Evolutionary conservation across 1,140 invertebrate species (phyloP).

Genomic region (Hestina assimilis): DNA sequence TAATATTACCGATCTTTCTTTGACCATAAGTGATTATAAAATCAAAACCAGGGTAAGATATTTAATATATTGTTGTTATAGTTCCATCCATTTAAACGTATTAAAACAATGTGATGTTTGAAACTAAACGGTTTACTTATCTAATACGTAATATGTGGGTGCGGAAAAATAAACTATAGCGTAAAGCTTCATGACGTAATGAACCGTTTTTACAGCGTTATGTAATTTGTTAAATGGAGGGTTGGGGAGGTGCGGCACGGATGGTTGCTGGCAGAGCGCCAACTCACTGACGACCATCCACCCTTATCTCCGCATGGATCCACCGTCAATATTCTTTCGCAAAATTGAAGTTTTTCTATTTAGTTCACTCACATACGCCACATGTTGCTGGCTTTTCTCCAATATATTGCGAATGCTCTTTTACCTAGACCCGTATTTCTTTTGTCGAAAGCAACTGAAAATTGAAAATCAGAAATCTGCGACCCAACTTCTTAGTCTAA

Average conservation of each 20-base stretch:
- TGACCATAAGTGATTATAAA: too few species aligned
- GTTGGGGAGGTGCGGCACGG: constrained; percentile 25
- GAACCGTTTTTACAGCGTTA: constrained; percentile 33
- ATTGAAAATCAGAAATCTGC: too few species aligned
- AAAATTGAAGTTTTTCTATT: constrained; percentile 34
- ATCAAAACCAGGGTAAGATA: too few species aligned
- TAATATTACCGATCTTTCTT: too few species aligned
- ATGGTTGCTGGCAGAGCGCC: constrained; percentile 45
- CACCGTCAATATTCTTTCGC: constrained; percentile 41
- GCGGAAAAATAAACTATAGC: constrained; percentile 10
- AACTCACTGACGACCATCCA: constrained; percentile 43
- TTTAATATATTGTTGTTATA: too few species aligned
- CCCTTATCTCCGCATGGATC: constrained; percentile 51
- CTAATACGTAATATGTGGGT: not conserved
- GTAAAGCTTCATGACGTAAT: constrained; percentile 26
- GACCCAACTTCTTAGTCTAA: too few species aligned
- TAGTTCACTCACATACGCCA: constrained; percentile 32
- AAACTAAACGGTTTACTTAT: too few species aligned
- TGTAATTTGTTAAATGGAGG: constrained; percentile 40
- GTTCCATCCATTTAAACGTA: too few species aligned
- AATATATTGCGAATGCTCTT: constrained; percentile 12
- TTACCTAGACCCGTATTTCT: not conserved
- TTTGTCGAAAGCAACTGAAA: too few species aligned
- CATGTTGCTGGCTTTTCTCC: constrained; percentile 31
- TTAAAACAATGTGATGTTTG: too few species aligned